Evolutionary conservation across 2,113 vertebrate species (phyloP).

Genomic region (Pteruthius melanotis): DNA sequence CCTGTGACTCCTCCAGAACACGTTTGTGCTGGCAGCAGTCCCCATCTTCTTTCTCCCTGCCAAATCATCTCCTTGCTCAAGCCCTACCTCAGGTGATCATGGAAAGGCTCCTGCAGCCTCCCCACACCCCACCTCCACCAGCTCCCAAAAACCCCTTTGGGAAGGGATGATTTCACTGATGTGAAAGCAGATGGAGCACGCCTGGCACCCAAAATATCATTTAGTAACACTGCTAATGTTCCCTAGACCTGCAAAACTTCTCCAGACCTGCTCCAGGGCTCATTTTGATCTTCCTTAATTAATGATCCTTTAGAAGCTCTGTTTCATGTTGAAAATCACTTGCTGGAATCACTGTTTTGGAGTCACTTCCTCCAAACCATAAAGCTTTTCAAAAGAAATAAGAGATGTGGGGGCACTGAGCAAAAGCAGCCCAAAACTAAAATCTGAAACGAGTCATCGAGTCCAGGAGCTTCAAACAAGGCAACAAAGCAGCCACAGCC

Average conservation of each 20-base stretch:
- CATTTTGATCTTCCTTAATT: constrained; percentile 36
- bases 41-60: not conserved
- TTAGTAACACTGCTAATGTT: not conserved
- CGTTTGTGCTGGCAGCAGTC: not conserved
- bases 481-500: not conserved
- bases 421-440: not conserved
- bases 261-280: not conserved
- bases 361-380: not conserved
- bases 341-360: not conserved
- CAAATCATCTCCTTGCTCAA: not conserved
- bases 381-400: not conserved
- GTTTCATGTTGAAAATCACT: not conserved
- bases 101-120: not conserved
- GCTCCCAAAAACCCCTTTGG: not conserved
- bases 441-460: not conserved
- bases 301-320: not conserved
- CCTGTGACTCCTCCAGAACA: not conserved
- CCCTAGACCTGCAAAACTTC: not conserved
- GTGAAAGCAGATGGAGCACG: not conserved
- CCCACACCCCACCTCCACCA: not conserved
- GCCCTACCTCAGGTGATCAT: not conserved
- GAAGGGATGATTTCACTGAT: not conserved
- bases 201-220: not conserved
- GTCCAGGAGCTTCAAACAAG: not conserved
- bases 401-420: not conserved